Evolutionary conservation across 2,113 vertebrate genomes (phyloP), one percentile per base, ranked within the genome.

Genomic region (Etheostoma spectabile): DNA sequence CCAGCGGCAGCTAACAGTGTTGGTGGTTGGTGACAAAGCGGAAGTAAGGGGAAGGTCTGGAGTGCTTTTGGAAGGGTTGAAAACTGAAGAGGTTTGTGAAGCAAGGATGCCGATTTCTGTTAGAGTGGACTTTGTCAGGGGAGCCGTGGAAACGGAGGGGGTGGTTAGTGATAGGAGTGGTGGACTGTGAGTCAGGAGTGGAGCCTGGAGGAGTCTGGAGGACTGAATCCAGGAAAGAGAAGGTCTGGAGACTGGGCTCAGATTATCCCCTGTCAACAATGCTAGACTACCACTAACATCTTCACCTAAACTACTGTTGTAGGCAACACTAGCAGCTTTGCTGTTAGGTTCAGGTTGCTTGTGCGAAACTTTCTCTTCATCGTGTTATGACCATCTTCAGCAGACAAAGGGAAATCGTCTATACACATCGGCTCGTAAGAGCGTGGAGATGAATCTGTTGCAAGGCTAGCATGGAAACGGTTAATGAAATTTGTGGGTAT

Each of bases 201-300:
- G 86, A 86, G n/a, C 85, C 87, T n/a, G 89, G 91, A n/a, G 93
- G 86, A 60, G n/a, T 93, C 88, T 93, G 94, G 15, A 95, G 94
- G 66, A 94, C 92, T 42, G 94, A 94, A 87, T 95, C 94, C 8
- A 95, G 90, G 77, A 95, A 95, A 61, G 93, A 94, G 82, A 95
- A 94, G 24, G 93, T 93, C 86, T 94, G 38, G 94, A 94, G 67
- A 94, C 92, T 11, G 93, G 93, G 80, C 94, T 94, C 45, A 94
- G 89, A 75, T 91, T n/a, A n/a, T 92, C 90, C 19, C 91, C 91
- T 1, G 90, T 78, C 85, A 90, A 74, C 52, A 92, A n/a, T n/a
- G 84, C 84, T 33, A 94, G 56, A 77, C 90, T 90, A n/a, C n/a
- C 27, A 10, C 78, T 67, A 22, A 51, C 74, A 63, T 89, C 85